Conservation (phyloP, 2,888 invertebrate species). For the Rhopalosiphum nymphaeae region DNA sequence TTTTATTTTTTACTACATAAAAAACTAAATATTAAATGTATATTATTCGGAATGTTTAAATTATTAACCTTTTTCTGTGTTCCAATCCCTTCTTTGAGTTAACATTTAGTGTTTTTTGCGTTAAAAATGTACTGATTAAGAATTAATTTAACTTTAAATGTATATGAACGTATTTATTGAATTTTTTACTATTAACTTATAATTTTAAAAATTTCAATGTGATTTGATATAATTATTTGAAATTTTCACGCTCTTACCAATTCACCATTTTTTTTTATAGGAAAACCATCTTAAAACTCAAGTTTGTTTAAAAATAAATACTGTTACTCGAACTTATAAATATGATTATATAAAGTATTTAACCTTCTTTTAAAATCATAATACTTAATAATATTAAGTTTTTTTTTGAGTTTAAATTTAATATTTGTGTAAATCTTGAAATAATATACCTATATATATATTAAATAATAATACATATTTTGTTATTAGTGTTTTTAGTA, state of each 20-base stretch:
- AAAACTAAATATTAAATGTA: not conserved
- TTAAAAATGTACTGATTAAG: not conserved
- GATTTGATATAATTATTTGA: too few species aligned
- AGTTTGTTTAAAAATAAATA: not conserved
- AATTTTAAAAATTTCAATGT: too few species aligned
- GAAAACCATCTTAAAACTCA: too few species aligned
- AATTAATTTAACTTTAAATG: not conserved
- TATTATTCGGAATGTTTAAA: not conserved
- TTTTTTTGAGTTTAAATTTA: not conserved
- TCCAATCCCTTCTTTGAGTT: not conserved
- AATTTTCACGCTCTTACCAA: too few species aligned
- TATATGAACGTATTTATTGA: not conserved
- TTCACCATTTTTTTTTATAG: too few species aligned
- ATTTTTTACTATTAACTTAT: not conserved
- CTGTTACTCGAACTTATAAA: not conserved
- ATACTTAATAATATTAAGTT: not conserved
- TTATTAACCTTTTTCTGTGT: not conserved
- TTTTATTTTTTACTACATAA: not conserved
- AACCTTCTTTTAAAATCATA: not conserved
- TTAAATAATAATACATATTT: too few species aligned
- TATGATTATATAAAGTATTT: not conserved
- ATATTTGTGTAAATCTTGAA: not conserved
- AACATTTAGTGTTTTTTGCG: not conserved
- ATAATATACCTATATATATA: too few species aligned
- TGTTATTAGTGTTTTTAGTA: not conserved